Evolutionary conservation across 2,888 invertebrate species (phyloP).

Genomic region (Acanthosepion pharaonis): DNA sequence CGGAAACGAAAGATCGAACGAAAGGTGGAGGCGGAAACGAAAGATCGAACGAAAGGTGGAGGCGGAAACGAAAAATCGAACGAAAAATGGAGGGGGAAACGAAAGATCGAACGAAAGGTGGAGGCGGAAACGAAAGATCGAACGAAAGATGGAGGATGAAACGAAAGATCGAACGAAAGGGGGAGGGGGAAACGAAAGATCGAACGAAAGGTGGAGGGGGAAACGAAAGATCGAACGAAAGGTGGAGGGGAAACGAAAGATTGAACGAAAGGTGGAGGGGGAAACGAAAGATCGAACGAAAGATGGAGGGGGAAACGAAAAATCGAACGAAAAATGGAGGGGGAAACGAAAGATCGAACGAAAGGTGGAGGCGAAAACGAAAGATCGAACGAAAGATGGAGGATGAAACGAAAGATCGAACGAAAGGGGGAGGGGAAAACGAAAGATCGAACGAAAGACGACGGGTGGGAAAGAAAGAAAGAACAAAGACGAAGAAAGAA

Average conservation of each 20-base stretch:
- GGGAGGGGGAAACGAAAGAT: too few relatives aligned
- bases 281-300: rapidly evolving
- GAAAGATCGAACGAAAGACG: not conserved
- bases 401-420: not conserved
- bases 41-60: not conserved
- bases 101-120: rapidly evolving
- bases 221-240: not conserved
- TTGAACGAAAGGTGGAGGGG: not conserved
- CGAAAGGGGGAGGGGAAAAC: not conserved
- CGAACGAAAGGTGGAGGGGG: too few relatives aligned
- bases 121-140: too few relatives aligned
- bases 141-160: too few relatives aligned
- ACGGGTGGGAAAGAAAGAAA: not conserved
- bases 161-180: not conserved
- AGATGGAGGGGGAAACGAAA: not conserved
- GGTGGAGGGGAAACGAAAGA: not conserved
- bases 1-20: not conserved
- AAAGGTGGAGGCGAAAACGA: too few relatives aligned
- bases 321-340: too few relatives aligned
- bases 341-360: not conserved
- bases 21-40: not conserved
- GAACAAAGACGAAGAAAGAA: not conserved
- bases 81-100: not conserved
- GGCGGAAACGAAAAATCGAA: not conserved
- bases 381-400: not conserved